Base-by-base conservation (phyloP, 2,113 vertebrate genomes). In the Ciconia maguari region DNA sequence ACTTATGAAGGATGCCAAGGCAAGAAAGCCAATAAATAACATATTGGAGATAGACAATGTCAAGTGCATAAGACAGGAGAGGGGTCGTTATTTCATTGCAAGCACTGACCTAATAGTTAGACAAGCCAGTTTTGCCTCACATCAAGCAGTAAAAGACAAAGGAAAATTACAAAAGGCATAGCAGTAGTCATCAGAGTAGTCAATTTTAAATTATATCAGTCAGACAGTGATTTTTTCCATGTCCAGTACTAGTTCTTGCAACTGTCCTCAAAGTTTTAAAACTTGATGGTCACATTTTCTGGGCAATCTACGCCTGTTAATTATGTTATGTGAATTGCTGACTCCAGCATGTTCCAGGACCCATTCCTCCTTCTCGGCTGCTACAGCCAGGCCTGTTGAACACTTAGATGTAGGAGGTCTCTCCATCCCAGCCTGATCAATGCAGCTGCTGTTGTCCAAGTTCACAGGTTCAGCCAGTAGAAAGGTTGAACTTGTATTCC, bases 341-440 rank as follows among this genome's bases (percentile, higher is more conserved):
- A 17, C 27, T 12, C 8, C 12, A 22, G 19, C 7, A 15, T 5
- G 24, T 44, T 21, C 26, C 52, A 77, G 52, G 51, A 26, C 5
- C 18, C 32, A 5, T 57, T 55, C 30, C n/a, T 19, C 22, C 30
- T 16, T 6, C 24, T 7, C 4, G 4, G 0, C 9, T 19, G 58
- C 38, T 65, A 74, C 34, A 49, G 34, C 7, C 49, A 15, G 34
- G 15, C 11, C 44, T 26, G 17, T 18, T 34, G 21, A 18, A 21
- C 0, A 0, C 24, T 24, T 25, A 6, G 20, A 11, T 2, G 13
- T 2, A 4, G 12, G 24, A 26, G 7, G 2, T 14, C 6, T n/a
- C 36, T 65, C 44, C 2, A 7, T 12, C 13, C n/a, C 58, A 44
- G 14, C 14, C 41, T 22, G 52, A 8, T 1, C 2, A 6, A 27